Evolutionary conservation across 2,113 vertebrate genomes (phyloP).

Genomic region (Sturnira hondurensis): DNA sequence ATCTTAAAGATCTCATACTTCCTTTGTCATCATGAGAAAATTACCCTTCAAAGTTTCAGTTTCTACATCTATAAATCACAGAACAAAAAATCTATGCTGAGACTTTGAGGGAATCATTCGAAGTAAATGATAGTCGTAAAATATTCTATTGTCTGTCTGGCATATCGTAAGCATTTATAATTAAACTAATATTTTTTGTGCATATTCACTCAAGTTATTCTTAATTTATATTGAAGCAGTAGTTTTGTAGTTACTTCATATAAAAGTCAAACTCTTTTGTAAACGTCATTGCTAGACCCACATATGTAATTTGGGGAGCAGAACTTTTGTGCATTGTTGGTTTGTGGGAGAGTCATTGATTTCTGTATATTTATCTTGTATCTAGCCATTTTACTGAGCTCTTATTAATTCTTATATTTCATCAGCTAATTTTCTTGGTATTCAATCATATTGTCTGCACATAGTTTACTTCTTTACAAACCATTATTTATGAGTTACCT

Average conservation of each 20-base stretch:
- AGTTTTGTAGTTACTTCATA: not conserved
- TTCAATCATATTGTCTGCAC: not conserved
- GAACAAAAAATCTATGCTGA: not conserved
- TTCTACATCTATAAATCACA: not conserved
- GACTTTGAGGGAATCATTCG: not conserved
- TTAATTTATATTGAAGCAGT: not conserved
- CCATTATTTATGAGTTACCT: conserved; percentile 42
- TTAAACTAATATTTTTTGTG: not conserved
- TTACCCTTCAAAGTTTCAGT: not conserved
- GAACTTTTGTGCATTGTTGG: not conserved
- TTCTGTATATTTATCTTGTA: conserved; percentile 34
- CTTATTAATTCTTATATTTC: not conserved
- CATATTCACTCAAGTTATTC: not conserved
- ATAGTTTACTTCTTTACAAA: conserved; percentile 31
- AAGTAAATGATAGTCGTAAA: not conserved
- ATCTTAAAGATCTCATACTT: not conserved
- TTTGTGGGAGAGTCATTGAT: not conserved
- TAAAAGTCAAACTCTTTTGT: not conserved
- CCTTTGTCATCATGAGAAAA: conserved; percentile 18
- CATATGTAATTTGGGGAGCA: not conserved
- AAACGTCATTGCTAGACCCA: not conserved
- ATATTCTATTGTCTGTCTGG: not conserved
- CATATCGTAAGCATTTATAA: not conserved
- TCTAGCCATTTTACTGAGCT: not conserved
- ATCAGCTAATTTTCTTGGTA: not conserved